phyloP scores from a whole-genome alignment of 2,113 vertebrate genomes.

The Guaruba guarouba region DNA sequence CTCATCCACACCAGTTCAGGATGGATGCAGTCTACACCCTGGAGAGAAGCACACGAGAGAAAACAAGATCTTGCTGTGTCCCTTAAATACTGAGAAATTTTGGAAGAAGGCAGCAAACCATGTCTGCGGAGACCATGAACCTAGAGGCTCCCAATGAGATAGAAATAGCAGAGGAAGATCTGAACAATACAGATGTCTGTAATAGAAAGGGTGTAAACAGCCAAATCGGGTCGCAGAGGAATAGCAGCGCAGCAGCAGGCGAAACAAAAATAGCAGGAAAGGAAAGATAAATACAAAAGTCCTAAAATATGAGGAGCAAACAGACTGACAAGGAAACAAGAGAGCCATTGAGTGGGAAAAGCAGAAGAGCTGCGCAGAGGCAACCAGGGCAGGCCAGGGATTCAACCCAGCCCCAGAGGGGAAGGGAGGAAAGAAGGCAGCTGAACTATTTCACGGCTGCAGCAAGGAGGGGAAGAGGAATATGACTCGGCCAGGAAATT shows the following conservation, averaged over 20 bases:
- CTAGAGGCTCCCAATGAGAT: neutral
- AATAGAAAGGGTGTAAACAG: neutral
- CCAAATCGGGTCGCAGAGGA: neutral
- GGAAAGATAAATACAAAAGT: conserved; percentile 57
- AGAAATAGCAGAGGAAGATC: conserved; percentile 19
- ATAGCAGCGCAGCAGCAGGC: neutral
- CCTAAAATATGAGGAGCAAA: conserved; percentile 59
- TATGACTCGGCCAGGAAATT: neutral
- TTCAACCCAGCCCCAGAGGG: neutral
- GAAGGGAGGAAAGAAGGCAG: neutral
- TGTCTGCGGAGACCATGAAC: neutral
- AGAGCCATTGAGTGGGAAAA: conserved; percentile 1
- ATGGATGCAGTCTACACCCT: neutral
- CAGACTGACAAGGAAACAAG: conserved; percentile 42
- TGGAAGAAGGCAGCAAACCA: neutral
- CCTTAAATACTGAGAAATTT: neutral
- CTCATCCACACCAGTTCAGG: neutral
- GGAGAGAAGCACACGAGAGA: neutral
- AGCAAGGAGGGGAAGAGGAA: neutral
- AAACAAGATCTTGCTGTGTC: neutral
- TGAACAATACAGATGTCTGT: neutral
- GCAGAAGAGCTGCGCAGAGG: neutral
- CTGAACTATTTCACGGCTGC: neutral
- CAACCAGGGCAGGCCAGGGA: neutral
- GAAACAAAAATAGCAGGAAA: conserved; percentile 61